Evolutionary conservation across 2,888 invertebrate species (phyloP), one percentile per base, ranked within the genome.

Genomic region (Dinocampus coccinellae): DNA sequence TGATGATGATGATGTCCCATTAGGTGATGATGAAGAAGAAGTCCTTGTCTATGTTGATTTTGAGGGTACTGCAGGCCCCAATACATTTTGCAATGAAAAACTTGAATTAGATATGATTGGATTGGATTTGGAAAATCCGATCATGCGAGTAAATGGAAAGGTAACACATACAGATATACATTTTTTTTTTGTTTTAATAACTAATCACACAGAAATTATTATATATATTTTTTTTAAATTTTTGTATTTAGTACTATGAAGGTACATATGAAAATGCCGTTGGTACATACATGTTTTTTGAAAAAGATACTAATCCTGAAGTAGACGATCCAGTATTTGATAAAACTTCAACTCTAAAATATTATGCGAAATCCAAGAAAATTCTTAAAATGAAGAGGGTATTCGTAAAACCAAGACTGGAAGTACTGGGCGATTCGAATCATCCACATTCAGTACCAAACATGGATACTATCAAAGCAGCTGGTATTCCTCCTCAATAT

Each of bases 231-330:
- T 33, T 33, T 3, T 20, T 39, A n/a, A 6, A 52, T 26, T 16
- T 33, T 55, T 61, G 69, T 58, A 77, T 76, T 55, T 67, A 86
- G 87, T 86, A 85, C 75, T 88, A 89, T 86, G 80, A 84, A 91
- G 95, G 94, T 20, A 90, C 90, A 64, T 93, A 91, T 85, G 92
- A 92, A 81, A 90, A 91, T 82, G 89, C 92, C 9, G 84, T 93
- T 73, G 95, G 94, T 22, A 94, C 94, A 16, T 91, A 92, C 77
- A 88, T 95, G 83, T 93, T 94, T 83, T 94, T 95, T 83, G 91
- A 92, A 82, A 91, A 91, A 79, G 90, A 92, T 74, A 87, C 89
- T 34, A 85, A 89, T 47, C 88, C 89, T 67, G 73, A 74, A 0
- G 72, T 80, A 3, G 80, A 83, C 20, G 88, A 88, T 77, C 81